Evolutionary conservation across 2,113 vertebrate genomes (phyloP).

Genomic region (Rhabdornis inornatus): DNA sequence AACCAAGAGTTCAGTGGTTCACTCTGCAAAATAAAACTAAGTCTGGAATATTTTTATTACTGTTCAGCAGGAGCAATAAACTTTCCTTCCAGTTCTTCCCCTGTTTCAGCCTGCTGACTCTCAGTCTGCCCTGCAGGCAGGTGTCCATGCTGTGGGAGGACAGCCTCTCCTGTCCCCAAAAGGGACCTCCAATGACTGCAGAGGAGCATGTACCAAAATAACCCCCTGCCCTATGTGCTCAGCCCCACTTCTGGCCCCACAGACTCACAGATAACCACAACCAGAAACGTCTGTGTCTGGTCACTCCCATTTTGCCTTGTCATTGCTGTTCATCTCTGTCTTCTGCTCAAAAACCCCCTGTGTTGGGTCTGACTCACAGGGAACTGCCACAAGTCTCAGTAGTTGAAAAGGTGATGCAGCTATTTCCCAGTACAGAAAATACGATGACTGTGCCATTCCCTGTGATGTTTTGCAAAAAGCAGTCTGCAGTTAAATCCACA

Average conservation of each 20-base stretch:
- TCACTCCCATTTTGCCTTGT: background rate
- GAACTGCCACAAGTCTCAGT: background rate
- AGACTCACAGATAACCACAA: background rate
- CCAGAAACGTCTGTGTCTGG: background rate
- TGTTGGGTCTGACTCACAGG: background rate
- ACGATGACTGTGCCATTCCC: fast-evolving
- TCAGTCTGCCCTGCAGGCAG: background rate
- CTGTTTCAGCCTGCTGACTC: background rate
- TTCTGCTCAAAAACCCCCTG: background rate
- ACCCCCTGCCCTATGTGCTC: background rate
- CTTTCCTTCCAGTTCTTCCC: fast-evolving
- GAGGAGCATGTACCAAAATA: background rate
- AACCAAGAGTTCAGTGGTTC: background rate
- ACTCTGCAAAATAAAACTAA: background rate
- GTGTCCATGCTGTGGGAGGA: background rate
- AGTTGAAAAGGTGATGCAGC: background rate
- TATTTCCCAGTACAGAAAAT: background rate
- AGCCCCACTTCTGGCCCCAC: background rate
- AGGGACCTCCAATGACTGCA: background rate
- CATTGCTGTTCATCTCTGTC: background rate
- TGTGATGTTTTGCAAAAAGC: background rate
- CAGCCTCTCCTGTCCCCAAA: background rate
- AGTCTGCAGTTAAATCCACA: background rate
- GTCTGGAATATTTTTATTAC: background rate
- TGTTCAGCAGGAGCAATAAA: background rate